These are phyloP conservation scores for Drosophila quadrilineata DNA, from an alignment of 1,140 invertebrate genomes.

Conservation along the genomic window DNA sequence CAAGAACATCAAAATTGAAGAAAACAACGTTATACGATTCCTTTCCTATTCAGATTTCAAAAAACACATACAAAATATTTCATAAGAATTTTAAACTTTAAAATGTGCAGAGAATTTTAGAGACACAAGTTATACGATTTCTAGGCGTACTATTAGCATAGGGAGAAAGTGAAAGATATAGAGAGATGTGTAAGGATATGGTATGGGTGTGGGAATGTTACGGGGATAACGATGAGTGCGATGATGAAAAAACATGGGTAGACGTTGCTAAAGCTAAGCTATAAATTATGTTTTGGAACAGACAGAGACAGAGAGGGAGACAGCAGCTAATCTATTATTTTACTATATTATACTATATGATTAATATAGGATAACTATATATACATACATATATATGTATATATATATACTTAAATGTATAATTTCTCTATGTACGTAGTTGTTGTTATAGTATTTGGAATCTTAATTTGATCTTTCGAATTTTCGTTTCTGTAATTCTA, in stretches of 20 bases:
- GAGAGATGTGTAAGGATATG: constrained; percentile 23
- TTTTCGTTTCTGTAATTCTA: constrained; percentile 41
- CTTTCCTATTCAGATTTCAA: too few relatives aligned
- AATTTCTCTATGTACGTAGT: too few relatives aligned
- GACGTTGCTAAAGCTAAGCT: constrained; percentile 45
- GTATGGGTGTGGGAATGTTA: not conserved
- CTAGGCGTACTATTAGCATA: constrained; percentile 48
- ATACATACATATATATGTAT: not conserved
- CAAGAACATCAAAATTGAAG: constrained; percentile 29
- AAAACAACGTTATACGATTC: constrained; percentile 72
- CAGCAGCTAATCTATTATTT: constrained; percentile 27
- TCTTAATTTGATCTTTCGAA: constrained; percentile 20
- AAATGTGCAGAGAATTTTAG: too few relatives aligned
- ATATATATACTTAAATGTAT: too few relatives aligned
- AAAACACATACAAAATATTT: constrained; percentile 38
- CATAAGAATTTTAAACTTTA: constrained; percentile 25
- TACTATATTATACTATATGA: not conserved
- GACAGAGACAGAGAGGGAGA: too few relatives aligned
- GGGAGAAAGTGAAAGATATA: constrained; percentile 4
- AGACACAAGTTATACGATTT: constrained; percentile 63
- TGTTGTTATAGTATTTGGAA: constrained; percentile 15
- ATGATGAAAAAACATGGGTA: too few relatives aligned
- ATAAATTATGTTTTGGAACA: constrained; percentile 43
- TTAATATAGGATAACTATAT: constrained; percentile 5
- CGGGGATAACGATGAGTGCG: not conserved